phyloP scores from a whole-genome alignment of 2,113 vertebrate genomes.

The Hyperoodon ampullatus region DNA sequence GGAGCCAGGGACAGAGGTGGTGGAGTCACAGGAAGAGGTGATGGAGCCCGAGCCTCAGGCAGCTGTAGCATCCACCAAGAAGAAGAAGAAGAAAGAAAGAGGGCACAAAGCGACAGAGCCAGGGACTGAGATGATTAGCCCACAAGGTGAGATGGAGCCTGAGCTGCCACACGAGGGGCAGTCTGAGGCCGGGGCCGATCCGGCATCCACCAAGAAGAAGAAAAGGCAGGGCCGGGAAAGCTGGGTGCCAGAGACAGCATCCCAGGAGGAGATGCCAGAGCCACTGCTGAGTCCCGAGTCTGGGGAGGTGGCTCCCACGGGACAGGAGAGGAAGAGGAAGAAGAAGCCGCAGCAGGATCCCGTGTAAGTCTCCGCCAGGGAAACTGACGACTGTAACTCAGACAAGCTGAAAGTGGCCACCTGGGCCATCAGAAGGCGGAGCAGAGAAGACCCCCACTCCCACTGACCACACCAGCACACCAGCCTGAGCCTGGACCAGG shows the following conservation, averaged over 20 bases:
- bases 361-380: not conserved
- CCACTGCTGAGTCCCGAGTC: rapidly evolving
- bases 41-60: not conserved
- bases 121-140: rapidly evolving
- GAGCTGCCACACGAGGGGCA: not conserved
- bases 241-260: rapidly evolving
- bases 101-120: not conserved
- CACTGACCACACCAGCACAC: not conserved
- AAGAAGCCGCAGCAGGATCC: not conserved
- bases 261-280: not conserved
- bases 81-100: constrained; percentile 27
- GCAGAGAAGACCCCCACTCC: not conserved
- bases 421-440: not conserved
- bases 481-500: not conserved
- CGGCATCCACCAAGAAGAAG: constrained; percentile 22
- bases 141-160: not conserved
- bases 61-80: not conserved
- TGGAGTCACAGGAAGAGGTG: not conserved
- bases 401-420: not conserved
- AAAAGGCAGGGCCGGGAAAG: not conserved
- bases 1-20: not conserved
- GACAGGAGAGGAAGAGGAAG: constrained; percentile 42
- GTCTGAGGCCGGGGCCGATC: not conserved
- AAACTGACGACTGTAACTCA: rapidly evolving
- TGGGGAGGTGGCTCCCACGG: not conserved